A percentile compares a stretch with the other conserved stretches of the same genome.
Evolutionary conservation across 2,888 invertebrate genomes (phyloP).

Genomic region (Drosophila peninsularis): DNA sequence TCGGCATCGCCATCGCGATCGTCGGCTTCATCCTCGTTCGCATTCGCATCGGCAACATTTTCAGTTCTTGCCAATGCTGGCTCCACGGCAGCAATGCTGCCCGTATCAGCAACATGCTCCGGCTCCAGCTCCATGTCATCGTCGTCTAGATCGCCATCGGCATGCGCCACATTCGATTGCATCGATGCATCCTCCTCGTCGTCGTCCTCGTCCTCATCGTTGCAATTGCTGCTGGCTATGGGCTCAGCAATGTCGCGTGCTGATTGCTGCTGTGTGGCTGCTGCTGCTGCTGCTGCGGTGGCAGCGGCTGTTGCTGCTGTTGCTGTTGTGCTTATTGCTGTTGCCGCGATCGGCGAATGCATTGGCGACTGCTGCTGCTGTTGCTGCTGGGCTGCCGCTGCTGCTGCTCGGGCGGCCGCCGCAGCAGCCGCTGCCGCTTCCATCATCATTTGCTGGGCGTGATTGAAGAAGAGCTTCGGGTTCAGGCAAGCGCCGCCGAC

Average conservation of each 20-base stretch:
- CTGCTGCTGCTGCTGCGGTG: constrained; percentile 11
- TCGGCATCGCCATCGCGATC: constrained; percentile 17
- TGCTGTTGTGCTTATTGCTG: constrained; percentile 26
- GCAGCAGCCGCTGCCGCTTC: constrained; percentile 83
- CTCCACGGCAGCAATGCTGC: constrained; percentile 32
- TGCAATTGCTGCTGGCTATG: constrained; percentile 37
- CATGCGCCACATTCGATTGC: constrained; percentile 66
- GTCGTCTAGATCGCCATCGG: constrained; percentile 54
- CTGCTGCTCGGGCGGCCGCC: constrained; percentile 78
- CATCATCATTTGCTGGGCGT: constrained; percentile 84
- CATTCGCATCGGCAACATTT: constrained; percentile 30
- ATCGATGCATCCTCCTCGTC: constrained; percentile 69
- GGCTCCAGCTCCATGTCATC: constrained; percentile 68
- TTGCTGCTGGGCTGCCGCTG: constrained; percentile 70
- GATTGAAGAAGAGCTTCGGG: constrained; percentile 83
- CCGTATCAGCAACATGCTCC: constrained; percentile 42
- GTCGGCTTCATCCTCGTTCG: constrained; percentile 15
- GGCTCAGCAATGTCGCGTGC: constrained; percentile 31
- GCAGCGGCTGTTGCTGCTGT: neutral
- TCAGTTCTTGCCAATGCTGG: constrained; percentile 50
- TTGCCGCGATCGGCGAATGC: constrained; percentile 72
- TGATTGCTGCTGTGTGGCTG: constrained; percentile 37
- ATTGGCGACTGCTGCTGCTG: constrained; percentile 74
- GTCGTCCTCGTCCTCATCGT: constrained; percentile 65
- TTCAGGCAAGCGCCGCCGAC: constrained; percentile 81